Evolutionary conservation across 64 coral and sea anemone genomes (phyloP).

Genomic region (Montipora efflorescens): DNA sequence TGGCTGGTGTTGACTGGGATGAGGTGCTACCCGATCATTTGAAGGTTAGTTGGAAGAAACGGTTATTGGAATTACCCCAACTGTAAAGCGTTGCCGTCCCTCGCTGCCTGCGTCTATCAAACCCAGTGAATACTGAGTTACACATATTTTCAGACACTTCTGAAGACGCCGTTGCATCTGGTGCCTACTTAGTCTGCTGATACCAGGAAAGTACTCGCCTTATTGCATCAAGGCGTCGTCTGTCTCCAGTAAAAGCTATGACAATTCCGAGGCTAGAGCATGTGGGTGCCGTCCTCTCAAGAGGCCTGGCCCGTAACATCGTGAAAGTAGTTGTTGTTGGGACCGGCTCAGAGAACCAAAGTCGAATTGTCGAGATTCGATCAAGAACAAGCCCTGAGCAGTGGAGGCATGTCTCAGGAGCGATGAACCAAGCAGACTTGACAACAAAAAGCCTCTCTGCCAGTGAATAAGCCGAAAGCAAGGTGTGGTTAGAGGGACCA

Average conservation of each 20-base stretch:
- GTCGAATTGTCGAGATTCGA: no score
- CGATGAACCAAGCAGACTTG: no score
- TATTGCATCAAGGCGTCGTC: slow-evolving; percentile 49
- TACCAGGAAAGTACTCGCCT: neutral
- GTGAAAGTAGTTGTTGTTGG: slow-evolving; percentile 2
- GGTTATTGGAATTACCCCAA: no score
- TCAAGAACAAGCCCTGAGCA: no score
- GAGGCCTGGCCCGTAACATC: slow-evolving; percentile 53
- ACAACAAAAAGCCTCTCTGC: no score
- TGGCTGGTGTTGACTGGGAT: slow-evolving; percentile 46
- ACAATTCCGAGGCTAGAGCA: neutral
- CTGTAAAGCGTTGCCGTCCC: slow-evolving; percentile 39
- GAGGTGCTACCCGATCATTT: slow-evolving; percentile 25
- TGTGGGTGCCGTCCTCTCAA: neutral
- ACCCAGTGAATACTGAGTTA: slow-evolving; percentile 27
- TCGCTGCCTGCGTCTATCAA: slow-evolving; percentile 33
- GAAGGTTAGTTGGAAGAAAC: neutral
- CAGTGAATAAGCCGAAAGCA: no score
- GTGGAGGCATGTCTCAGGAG: no score
- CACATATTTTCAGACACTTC: slow-evolving; percentile 69
- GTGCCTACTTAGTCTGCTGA: slow-evolving; percentile 52
- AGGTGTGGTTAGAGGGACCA: no score
- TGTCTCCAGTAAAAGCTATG: slow-evolving; percentile 45
- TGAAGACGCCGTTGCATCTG: slow-evolving; percentile 59
- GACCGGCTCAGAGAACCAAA: slow-evolving; percentile 17